phyloP scores from a whole-genome alignment of 2,113 vertebrate species.

The Regulus satrapa region DNA sequence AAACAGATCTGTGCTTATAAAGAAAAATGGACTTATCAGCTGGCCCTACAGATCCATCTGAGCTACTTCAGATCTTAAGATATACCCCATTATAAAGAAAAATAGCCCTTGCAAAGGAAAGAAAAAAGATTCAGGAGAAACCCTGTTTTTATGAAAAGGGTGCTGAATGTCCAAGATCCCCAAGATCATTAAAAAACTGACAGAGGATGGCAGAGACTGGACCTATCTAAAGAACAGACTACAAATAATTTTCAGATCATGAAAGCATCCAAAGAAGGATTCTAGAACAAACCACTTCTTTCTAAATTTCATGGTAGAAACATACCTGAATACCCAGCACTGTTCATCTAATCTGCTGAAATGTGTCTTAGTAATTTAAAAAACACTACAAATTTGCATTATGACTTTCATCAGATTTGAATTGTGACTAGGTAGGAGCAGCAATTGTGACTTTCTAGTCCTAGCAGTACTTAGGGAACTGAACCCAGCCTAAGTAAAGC shows the following conservation, averaged over 20 bases:
- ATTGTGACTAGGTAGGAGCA: not conserved
- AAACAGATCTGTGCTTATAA: not conserved
- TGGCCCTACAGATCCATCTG: not conserved
- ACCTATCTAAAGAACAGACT: not conserved
- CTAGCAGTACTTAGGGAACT: not conserved
- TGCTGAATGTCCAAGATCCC: not conserved
- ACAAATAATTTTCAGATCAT: not conserved
- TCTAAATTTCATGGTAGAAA: not conserved
- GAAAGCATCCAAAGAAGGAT: not conserved
- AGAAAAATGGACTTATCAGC: not conserved
- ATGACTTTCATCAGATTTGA: not conserved
- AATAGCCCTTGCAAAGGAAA: not conserved
- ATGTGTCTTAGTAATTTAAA: not conserved
- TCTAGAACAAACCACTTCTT: not conserved
- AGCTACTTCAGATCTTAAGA: not conserved
- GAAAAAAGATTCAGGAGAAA: not conserved
- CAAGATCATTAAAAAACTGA: not conserved
- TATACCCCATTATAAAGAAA: not conserved
- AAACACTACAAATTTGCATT: rapidly evolving
- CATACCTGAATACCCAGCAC: not conserved
- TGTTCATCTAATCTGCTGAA: not conserved
- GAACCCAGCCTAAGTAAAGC: not conserved
- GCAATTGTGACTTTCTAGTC: not conserved
- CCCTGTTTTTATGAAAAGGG: not conserved
- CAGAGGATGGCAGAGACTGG: not conserved